Percentiles rank a stretch among this genome's conserved stretches.
phyloP scores from a whole-genome alignment of 2,797 vertebrate genomes.

The Rhynchonycteris naso region DNA sequence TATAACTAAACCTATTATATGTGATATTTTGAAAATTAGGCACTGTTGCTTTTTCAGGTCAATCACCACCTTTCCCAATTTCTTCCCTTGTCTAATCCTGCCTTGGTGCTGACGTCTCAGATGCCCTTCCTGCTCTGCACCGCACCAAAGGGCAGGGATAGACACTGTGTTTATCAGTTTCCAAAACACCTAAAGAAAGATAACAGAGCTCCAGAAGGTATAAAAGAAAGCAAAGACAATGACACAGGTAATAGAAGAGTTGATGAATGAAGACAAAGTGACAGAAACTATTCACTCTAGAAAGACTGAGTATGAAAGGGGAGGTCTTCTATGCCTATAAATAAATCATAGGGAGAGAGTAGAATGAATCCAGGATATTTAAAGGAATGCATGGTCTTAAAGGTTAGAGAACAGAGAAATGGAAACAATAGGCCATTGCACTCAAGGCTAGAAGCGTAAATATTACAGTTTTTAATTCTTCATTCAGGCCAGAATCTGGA shows the following conservation, averaged over 20 bases:
- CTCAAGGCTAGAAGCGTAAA: rapidly evolving
- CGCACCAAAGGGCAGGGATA: not conserved
- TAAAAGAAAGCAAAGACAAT: not conserved
- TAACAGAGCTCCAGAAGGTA: not conserved
- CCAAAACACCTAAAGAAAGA: not conserved
- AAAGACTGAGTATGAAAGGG: not conserved
- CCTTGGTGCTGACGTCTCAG: not conserved
- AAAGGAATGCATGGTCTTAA: not conserved
- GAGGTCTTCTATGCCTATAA: rapidly evolving
- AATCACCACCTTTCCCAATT: not conserved
- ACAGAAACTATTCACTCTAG: not conserved
- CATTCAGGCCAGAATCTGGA: not conserved
- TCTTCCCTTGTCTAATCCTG: not conserved
- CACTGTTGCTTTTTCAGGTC: not conserved
- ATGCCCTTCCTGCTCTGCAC: not conserved
- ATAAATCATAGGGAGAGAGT: not conserved
- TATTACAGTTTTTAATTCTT: not conserved
- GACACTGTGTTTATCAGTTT: too few relatives aligned
- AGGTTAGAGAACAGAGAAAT: not conserved
- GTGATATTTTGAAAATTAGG: not conserved
- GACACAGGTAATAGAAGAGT: not conserved
- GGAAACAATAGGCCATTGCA: not conserved
- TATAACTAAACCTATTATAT: not conserved
- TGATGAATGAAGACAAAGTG: not conserved
- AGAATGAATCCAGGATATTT: not conserved